These are phyloP conservation scores for Subacronicta megacephala DNA, from an alignment of 2,888 invertebrate genomes.

Conservation along the genomic window DNA sequence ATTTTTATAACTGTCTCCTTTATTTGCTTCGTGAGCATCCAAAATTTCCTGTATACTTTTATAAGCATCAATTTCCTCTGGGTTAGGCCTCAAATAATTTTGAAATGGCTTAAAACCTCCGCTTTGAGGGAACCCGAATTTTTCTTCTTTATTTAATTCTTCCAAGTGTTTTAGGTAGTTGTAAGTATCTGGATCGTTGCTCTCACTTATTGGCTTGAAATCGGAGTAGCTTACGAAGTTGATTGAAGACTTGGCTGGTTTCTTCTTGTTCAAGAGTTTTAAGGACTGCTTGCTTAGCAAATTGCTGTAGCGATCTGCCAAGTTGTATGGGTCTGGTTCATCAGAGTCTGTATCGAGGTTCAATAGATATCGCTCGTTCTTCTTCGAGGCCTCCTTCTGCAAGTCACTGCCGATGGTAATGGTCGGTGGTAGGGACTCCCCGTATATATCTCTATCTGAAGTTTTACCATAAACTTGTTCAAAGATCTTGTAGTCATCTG, in stretches of 20 bases:
- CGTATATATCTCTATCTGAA: conserved; percentile 81
- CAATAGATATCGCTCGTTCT: conserved; percentile 67
- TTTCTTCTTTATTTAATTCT: conserved; percentile 65
- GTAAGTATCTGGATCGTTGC: conserved; percentile 78
- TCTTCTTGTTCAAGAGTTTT: conserved; percentile 51
- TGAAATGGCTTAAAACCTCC: conserved; percentile 58
- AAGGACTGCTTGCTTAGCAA: conserved; percentile 54
- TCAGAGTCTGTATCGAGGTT: conserved; percentile 58
- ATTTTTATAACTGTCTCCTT: conserved; percentile 48
- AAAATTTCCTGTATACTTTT: conserved; percentile 80
- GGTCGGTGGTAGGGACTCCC: conserved; percentile 70
- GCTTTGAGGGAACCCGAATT: conserved; percentile 55
- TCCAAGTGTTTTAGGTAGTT: conserved; percentile 79
- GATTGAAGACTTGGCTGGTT: conserved; percentile 62
- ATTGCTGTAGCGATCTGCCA: conserved; percentile 66
- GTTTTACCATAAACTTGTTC: conserved; percentile 83
- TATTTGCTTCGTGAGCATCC: conserved; percentile 79
- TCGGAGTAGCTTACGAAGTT: conserved; percentile 75
- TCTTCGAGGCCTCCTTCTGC: conserved; percentile 68
- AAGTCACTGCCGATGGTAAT: conserved; percentile 52
- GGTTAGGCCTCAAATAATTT: conserved; percentile 50
- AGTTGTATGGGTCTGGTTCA: conserved; percentile 59
- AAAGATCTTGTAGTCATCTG: conserved; percentile 81
- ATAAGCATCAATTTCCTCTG: conserved; percentile 71
- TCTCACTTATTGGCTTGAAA: conserved; percentile 75